Evolutionary conservation across 2,888 invertebrate species (phyloP).

Genomic region (Rhogogaster chlorosoma): DNA sequence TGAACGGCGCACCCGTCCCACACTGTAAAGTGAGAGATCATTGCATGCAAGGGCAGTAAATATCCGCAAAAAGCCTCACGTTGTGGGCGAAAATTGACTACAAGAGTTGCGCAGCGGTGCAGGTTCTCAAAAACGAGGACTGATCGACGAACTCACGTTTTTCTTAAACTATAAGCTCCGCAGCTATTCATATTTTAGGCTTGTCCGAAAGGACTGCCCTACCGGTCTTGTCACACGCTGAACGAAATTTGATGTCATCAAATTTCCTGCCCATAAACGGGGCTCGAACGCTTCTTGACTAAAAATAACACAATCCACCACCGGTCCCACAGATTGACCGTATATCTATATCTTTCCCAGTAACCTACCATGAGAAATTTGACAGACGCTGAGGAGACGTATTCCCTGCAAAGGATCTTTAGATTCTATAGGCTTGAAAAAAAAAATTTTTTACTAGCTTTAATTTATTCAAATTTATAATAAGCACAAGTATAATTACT

Average conservation of each 20-base stretch:
- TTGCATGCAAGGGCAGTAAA: background rate
- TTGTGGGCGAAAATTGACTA: background rate
- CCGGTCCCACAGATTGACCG: background rate
- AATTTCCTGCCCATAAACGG: constrained; percentile 41
- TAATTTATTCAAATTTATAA: background rate
- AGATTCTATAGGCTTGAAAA: background rate
- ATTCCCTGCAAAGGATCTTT: background rate
- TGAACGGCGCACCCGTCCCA: background rate
- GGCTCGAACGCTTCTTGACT: constrained; percentile 36
- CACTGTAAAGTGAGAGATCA: constrained; percentile 10
- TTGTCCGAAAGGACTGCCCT: constrained; percentile 13
- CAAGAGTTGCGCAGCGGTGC: background rate
- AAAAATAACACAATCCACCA: background rate
- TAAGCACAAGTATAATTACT: background rate
- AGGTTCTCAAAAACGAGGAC: background rate
- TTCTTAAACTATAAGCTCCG: background rate
- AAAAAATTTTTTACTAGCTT: background rate
- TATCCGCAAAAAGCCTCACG: constrained; percentile 1
- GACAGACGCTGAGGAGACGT: background rate
- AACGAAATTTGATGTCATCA: constrained; percentile 40
- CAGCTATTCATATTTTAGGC: constrained; percentile 15
- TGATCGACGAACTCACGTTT: background rate
- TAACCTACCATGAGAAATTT: background rate
- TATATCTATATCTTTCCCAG: background rate
- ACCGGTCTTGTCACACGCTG: constrained; percentile 6